Base-by-base conservation (phyloP, 2,888 invertebrate species). In the Ypsolopha sequella region DNA sequence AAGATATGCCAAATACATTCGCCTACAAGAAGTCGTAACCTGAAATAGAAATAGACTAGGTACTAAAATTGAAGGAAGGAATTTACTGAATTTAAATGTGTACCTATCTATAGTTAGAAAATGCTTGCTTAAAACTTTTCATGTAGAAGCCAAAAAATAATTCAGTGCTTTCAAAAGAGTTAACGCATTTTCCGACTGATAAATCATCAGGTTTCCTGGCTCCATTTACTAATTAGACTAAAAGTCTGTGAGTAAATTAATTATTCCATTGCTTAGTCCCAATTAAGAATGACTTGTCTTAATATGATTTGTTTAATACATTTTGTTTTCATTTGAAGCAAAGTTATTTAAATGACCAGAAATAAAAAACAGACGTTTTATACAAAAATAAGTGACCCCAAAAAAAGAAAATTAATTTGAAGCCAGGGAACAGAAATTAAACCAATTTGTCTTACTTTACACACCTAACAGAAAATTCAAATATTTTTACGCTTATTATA, bases 381-480 rank as follows among this genome's bases (percentile, higher is more conserved):
- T 46, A 11, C 14, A 10, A 14, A 48, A 52, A 46, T 53, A 52
- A 48, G 46, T 53, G 51, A 52, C 45, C 41, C 49, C 52, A 47
- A 51, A 55, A 57, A 56, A 56, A 60, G 57, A 55, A 60, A 70
- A 73, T 71, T 73, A 72, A 75, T 73, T 70, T 66, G 66, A 65
- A 67, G 47, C 71, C 72, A 58, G 60, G 60, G 59, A 64, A 65
- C 67, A 72, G 64, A 67, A 77, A 74, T 65, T 66, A 71, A 66
- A 64, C 68, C 68, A 73, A 77, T 74, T 79, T 73, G 65, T 69
- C 68, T 73, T 65, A 62, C 65, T 67, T 67, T 50, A 9, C 50
- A 71, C 69, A 72, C 70, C 65, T 69, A 67, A 65, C 34, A 34
- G 33, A 6, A 70, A 73, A 73, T 68, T 66, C 62, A 61, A 64